phyloP scores from a whole-genome alignment of 2,797 vertebrate genomes.

The Danio choprae region DNA sequence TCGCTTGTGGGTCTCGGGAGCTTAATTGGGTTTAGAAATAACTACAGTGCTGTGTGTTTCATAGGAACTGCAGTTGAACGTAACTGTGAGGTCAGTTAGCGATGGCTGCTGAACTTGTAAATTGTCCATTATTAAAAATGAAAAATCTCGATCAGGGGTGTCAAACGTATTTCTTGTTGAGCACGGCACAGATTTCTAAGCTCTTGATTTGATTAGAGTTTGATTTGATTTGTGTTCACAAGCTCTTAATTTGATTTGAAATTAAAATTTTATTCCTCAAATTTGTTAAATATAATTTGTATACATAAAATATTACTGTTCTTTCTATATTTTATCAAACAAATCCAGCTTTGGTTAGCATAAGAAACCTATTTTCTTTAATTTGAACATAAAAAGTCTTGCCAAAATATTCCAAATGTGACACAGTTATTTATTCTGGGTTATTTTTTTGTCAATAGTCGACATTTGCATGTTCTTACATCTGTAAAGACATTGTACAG shows the following conservation, averaged over 20 bases:
- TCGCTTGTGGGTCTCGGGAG: constrained; percentile 54
- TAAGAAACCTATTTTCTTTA: background rate
- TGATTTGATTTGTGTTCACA: no score
- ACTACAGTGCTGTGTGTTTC: constrained; percentile 48
- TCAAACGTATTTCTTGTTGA: background rate
- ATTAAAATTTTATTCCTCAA: no score
- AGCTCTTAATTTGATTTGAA: no score
- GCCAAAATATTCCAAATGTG: no score
- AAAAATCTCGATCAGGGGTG: background rate
- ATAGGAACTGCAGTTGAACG: constrained; percentile 44
- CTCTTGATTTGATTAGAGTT: no score
- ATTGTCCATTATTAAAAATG: background rate
- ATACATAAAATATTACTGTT: background rate
- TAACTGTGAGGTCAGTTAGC: constrained; percentile 8
- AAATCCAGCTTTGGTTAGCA: background rate
- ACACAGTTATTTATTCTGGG: no score
- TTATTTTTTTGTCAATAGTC: no score
- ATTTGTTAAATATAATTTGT: no score
- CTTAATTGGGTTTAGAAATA: constrained; percentile 61
- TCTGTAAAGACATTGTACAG: background rate
- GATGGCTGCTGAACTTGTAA: background rate
- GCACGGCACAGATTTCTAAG: background rate
- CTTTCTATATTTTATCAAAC: background rate
- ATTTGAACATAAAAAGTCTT: background rate
- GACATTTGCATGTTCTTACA: background rate